These are phyloP conservation scores for Buphagus erythrorhynchus DNA, from an alignment of 2,797 vertebrate species.

Conservation along the genomic window DNA sequence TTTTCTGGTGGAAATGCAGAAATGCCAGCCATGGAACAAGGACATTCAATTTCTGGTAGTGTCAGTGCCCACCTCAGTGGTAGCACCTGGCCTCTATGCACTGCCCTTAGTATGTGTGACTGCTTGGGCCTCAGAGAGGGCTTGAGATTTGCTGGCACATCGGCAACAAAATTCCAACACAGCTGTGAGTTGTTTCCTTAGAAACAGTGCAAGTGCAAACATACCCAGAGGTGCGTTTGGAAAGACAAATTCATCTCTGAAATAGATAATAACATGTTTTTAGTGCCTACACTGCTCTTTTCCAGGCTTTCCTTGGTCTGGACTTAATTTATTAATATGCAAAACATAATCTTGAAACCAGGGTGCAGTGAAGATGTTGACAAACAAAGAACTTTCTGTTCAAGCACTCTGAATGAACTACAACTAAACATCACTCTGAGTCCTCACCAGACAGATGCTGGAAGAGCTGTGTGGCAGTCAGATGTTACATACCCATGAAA, in stretches of 20 bases:
- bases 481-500: background rate
- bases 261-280: conserved; percentile 25
- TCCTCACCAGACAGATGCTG: background rate
- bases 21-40: background rate
- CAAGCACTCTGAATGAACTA: background rate
- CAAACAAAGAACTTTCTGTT: background rate
- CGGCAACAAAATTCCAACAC: background rate
- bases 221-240: background rate
- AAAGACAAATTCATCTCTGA: background rate
- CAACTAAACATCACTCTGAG: background rate
- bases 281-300: background rate
- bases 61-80: background rate
- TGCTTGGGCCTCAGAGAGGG: background rate
- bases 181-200: background rate
- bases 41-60: background rate
- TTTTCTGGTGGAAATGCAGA: background rate
- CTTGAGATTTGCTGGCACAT: background rate
- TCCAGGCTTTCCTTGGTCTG: background rate
- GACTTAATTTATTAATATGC: conserved; percentile 17
- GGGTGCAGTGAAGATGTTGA: background rate
- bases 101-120: background rate
- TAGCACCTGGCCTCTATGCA: background rate
- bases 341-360: conserved; percentile 34
- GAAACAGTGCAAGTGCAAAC: background rate
- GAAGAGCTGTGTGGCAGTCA: background rate